phyloP scores from a whole-genome alignment of 2,888 invertebrate species.

The Amphimallon solstitiale region DNA sequence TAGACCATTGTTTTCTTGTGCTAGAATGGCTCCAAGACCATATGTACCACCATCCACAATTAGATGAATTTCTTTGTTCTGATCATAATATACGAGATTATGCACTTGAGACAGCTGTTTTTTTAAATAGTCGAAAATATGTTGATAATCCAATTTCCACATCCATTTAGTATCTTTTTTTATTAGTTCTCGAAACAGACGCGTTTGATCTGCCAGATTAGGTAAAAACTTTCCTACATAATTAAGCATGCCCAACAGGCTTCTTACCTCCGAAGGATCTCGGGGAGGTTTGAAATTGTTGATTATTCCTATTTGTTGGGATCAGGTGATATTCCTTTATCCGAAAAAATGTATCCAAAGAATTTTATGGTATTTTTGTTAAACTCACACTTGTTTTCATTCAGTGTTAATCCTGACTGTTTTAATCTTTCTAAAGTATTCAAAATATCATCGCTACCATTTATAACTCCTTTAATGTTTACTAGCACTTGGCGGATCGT shows the following conservation, averaged over 20 bases:
- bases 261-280: constrained; percentile 46
- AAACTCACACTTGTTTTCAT: no score
- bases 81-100: constrained; percentile 32
- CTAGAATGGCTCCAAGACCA: constrained; percentile 26
- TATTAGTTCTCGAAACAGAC: constrained; percentile 17
- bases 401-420: no score
- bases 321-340: constrained; percentile 45
- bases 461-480: no score
- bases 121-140: constrained; percentile 18
- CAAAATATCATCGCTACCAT: no score
- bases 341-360: no score
- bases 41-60: constrained; percentile 30
- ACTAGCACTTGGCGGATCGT: no score
- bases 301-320: constrained; percentile 37
- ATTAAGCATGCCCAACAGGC: constrained; percentile 52
- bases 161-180: constrained; percentile 28
- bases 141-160: constrained; percentile 32
- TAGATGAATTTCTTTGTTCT: constrained; percentile 17
- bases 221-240: constrained; percentile 46
- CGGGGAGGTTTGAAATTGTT: constrained; percentile 47
- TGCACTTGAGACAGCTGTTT: constrained; percentile 13
- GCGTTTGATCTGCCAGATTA: constrained; percentile 37
- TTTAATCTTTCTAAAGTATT: no score
- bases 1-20: constrained; percentile 4
- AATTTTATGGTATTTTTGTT: no score